These are phyloP conservation scores for Altica lythri DNA, from an alignment of 2,888 invertebrate genomes.

Conservation along the genomic window DNA sequence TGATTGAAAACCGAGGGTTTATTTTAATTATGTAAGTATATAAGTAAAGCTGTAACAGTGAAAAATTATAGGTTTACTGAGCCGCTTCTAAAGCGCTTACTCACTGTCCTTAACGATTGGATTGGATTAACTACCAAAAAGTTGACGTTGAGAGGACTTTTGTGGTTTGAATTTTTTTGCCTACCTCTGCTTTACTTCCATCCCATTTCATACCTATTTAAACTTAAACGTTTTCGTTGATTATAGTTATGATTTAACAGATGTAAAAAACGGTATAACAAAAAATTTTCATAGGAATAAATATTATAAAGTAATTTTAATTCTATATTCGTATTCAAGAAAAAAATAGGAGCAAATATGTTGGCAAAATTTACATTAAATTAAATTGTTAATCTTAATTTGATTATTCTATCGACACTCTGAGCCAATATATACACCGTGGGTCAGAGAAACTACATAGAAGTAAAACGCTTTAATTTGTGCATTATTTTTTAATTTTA, in stretches of 20 bases:
- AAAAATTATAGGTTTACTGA: conserved; percentile 42
- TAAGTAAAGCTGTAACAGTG: conserved; percentile 38
- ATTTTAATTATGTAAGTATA: conserved; percentile 44
- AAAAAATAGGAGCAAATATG: no score
- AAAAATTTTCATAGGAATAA: no score
- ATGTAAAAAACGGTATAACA: no score
- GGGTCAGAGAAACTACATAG: no score
- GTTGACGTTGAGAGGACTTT: background rate
- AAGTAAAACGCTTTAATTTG: no score
- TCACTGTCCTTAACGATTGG: conserved; percentile 46
- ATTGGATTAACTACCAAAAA: conserved; percentile 32
- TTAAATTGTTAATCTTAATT: no score
- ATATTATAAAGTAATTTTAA: no score
- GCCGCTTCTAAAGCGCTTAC: conserved; percentile 39
- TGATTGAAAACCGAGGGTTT: conserved; percentile 38
- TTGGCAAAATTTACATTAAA: no score
- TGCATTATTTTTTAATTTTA: no score
- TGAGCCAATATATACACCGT: no score
- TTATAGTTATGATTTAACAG: conserved; percentile 9
- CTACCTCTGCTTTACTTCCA: background rate
- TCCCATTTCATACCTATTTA: conserved; percentile 1
- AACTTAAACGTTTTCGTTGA: conserved; percentile 22
- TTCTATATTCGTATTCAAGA: no score
- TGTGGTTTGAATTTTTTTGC: background rate
- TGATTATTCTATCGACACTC: no score